Evolutionary conservation across 2,888 invertebrate genomes (phyloP), one percentile per base, ranked within the genome.

Genomic region (Endomychus coccineus): DNA sequence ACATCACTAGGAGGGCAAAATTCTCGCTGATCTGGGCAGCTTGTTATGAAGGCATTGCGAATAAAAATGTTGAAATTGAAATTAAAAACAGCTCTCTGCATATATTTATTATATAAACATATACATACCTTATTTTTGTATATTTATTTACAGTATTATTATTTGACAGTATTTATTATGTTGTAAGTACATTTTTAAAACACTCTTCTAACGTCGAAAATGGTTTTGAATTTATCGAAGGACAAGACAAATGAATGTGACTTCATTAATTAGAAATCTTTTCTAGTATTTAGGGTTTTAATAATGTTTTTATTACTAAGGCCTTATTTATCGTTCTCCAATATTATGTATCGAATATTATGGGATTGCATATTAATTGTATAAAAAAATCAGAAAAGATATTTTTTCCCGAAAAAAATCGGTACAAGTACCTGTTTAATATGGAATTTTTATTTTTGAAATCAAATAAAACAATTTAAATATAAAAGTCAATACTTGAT

Each of bases 111-210:
- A 30, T 36, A 36, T 37, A 24, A 24, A 16, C 35, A 36, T 23
- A 30, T 17, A 32, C 22, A 38, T 19, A 47, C 43, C 50, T 48
- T 55, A 50, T 53, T 54, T 52, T 52, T 54, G 51, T 55, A 54
- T 47, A 53, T 54, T 56, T 51, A 45, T 52, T 55, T 55, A 54
- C 56, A 58, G 56, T 56, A 56, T 56, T 52, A 52, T 49, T 50
- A 50, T 50, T 50, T 45, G 48, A 51, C 49, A 51, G 50, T 54
- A 54, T 54, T 54, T 53, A 51, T 54, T 53, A 31, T 40, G 33
- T 41, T 45, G 40, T 41, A 34, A 37, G 41, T 41, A 35, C 37
- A 16, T 36, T 11, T 6, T 25, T 34, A 16, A 14, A 13, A 10
- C 7, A 2, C 15, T 14, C 4, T 10, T 31, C 21, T 13, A 2